Evolutionary conservation across 2,797 vertebrate species (phyloP).

Genomic region (Pipistrellus pipistrellus): DNA sequence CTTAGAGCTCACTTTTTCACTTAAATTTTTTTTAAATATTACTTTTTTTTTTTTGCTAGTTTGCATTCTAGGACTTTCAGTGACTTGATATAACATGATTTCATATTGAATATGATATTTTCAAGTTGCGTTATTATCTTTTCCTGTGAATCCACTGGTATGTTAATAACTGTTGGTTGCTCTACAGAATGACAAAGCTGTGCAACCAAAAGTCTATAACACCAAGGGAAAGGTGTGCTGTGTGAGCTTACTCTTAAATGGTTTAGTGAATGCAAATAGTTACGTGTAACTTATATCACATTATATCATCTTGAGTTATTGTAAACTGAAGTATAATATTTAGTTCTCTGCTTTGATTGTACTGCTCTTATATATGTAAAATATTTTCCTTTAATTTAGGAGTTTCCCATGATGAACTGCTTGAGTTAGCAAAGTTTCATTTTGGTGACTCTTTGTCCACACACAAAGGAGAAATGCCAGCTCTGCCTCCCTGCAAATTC

Average conservation of each 20-base stretch:
- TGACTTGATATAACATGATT: conserved; percentile 32
- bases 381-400: conserved; percentile 88
- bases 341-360: conserved; percentile 29
- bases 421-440: conserved; percentile 95
- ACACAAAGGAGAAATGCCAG: conserved; percentile 92
- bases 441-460: conserved; percentile 94
- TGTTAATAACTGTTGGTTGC: conserved; percentile 10
- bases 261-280: neutral
- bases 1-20: neutral
- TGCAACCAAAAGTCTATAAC: neutral
- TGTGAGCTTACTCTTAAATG: neutral
- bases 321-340: neutral
- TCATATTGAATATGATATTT: neutral
- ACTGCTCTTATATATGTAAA: neutral
- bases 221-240: neutral
- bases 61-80: conserved; percentile 1
- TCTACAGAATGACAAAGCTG: neutral
- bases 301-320: neutral
- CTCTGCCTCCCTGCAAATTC: conserved; percentile 93
- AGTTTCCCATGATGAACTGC: conserved; percentile 94
- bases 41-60: neutral
- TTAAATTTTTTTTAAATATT: neutral
- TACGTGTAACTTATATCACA: neutral
- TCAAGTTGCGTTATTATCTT: neutral
- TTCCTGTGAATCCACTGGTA: neutral